Evolutionary conservation across 1,140 invertebrate genomes (phyloP).

Genomic region (Scaptomyza graminum): DNA sequence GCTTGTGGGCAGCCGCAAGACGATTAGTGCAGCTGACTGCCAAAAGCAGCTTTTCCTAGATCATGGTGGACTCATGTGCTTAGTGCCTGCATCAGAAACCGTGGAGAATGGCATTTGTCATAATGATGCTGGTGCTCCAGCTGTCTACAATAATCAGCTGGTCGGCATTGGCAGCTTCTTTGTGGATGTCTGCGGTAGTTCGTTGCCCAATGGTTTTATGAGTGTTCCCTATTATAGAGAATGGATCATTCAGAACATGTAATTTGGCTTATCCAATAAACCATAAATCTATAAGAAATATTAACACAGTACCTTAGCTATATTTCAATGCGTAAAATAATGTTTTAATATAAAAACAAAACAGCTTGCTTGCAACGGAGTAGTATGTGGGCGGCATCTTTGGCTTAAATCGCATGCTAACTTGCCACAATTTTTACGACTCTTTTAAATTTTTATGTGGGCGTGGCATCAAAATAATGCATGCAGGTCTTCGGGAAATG

Average conservation of each 20-base stretch:
- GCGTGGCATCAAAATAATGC: too few relatives aligned
- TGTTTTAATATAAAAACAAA: too few relatives aligned
- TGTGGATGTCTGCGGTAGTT: slow-evolving; percentile 54
- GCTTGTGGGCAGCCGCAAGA: slow-evolving; percentile 52
- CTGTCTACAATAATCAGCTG: slow-evolving; percentile 61
- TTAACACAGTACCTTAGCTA: neutral
- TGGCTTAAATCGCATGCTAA: too few relatives aligned
- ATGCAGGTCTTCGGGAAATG: too few relatives aligned
- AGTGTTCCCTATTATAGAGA: slow-evolving; percentile 82
- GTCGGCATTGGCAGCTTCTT: slow-evolving; percentile 74
- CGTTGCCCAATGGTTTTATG: slow-evolving; percentile 85
- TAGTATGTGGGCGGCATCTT: too few relatives aligned
- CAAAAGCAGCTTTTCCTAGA: slow-evolving; percentile 35
- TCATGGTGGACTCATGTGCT: slow-evolving; percentile 62
- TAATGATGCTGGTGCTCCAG: slow-evolving; percentile 76
- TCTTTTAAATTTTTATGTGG: too few relatives aligned
- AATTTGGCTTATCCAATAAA: neutral
- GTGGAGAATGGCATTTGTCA: slow-evolving; percentile 51
- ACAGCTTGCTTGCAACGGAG: too few relatives aligned
- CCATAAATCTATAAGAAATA: neutral
- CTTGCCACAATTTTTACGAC: too few relatives aligned
- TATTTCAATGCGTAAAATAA: too few relatives aligned
- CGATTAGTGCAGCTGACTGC: slow-evolving; percentile 49
- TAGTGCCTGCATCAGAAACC: slow-evolving; percentile 12
- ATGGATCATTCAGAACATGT: slow-evolving; percentile 83